A percentile compares a stretch with the other conserved stretches of the same genome.
phyloP scores from a whole-genome alignment of 2,888 invertebrate species.

The Morpho achilles region DNA sequence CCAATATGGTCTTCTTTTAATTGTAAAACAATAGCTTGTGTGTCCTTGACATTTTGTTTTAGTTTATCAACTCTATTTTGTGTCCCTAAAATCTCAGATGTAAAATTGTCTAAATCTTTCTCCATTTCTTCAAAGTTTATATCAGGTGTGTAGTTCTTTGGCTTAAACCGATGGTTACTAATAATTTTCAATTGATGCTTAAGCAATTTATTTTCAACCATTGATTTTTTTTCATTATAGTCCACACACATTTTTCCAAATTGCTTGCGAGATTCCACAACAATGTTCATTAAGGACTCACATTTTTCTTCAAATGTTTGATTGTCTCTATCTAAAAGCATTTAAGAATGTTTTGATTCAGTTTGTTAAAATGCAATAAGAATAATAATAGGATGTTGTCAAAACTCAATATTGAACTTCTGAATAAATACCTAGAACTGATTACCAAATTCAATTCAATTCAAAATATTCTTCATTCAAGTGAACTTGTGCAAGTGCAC shows the following conservation, averaged over 20 bases:
- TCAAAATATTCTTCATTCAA: not conserved
- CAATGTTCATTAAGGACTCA: constrained; percentile 63
- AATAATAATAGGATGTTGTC: no score
- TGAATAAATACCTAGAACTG: no score
- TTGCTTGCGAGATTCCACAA: constrained; percentile 67
- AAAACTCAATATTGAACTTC: no score
- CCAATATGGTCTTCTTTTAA: constrained; percentile 47
- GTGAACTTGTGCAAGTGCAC: not conserved
- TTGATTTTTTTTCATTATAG: constrained; percentile 51
- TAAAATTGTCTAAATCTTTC: constrained; percentile 50
- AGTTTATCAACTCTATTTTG: constrained; percentile 40
- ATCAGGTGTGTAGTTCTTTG: constrained; percentile 41
- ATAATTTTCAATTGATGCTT: constrained; percentile 54
- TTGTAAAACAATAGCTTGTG: constrained; percentile 49
- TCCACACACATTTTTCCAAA: constrained; percentile 59
- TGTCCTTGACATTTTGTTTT: constrained; percentile 42
- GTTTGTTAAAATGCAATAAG: no score
- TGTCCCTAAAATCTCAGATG: constrained; percentile 40
- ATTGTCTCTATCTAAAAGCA: constrained; percentile 42
- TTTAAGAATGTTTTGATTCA: not conserved
- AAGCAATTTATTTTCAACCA: constrained; percentile 56
- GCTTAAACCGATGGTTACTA: constrained; percentile 48
- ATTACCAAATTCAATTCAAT: not conserved
- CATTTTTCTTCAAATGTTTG: constrained; percentile 51
- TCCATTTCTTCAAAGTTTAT: constrained; percentile 35